phyloP scores from a whole-genome alignment of 2,797 vertebrate species.

The Spinibarbus caldwelli region DNA sequence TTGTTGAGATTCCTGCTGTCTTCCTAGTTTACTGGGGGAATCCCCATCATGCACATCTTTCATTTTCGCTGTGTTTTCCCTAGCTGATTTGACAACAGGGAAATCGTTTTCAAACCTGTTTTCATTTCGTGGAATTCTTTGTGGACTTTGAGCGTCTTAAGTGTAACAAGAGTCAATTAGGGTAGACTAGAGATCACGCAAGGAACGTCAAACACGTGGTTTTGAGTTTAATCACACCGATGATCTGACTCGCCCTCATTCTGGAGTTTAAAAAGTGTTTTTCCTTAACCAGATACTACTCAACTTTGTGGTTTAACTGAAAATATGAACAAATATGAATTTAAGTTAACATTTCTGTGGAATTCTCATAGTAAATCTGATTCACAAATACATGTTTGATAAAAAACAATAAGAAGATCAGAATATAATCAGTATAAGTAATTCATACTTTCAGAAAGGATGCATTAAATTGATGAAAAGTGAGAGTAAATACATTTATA shows the following conservation, averaged over 20 bases:
- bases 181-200: neutral
- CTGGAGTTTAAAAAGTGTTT: too few species aligned
- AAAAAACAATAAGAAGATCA: neutral
- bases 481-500: neutral
- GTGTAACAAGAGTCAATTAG: neutral
- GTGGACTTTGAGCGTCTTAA: neutral
- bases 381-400: neutral
- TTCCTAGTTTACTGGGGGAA: neutral
- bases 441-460: neutral
- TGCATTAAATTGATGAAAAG: neutral
- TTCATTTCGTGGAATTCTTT: neutral
- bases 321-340: neutral
- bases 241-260: too few species aligned
- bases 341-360: neutral
- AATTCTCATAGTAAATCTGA: neutral
- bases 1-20: neutral
- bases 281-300: neutral
- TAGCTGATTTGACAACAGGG: neutral
- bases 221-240: neutral
- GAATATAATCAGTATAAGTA: neutral
- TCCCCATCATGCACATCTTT: neutral
- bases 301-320: neutral
- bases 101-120: neutral
- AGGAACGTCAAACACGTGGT: neutral
- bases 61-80: conserved; percentile 19